Percentiles rank a stretch among this genome's conserved stretches.
These are phyloP conservation scores for Copsychus sechellarum DNA, from an alignment of 2,113 vertebrate species.

Conservation along the genomic window DNA sequence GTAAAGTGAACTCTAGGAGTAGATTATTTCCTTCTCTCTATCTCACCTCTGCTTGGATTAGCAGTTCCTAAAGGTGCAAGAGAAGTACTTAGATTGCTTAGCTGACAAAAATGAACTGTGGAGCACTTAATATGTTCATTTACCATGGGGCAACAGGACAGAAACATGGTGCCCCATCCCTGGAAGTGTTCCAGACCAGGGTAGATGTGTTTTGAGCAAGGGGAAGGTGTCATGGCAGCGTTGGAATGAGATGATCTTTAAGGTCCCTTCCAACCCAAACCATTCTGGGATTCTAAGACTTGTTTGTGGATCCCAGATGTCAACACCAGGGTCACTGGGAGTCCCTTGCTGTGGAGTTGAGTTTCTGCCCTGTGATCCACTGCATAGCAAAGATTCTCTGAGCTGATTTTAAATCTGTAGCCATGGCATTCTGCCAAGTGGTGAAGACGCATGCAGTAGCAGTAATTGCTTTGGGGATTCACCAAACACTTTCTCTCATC, in stretches of 20 bases:
- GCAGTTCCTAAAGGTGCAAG: background rate
- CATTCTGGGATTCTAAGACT: background rate
- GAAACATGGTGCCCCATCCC: background rate
- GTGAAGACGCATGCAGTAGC: background rate
- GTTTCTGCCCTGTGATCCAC: background rate
- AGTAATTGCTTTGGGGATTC: background rate
- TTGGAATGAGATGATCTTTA: background rate
- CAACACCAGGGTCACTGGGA: background rate
- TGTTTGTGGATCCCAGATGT: background rate
- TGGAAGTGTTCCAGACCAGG: background rate
- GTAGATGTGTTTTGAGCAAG: background rate
- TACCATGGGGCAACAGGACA: fast-evolving
- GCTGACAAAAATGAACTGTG: background rate
- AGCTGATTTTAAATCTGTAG: background rate
- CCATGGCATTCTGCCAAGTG: background rate
- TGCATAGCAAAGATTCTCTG: background rate
- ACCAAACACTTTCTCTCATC: background rate
- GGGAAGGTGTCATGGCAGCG: background rate
- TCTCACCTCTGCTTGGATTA: background rate
- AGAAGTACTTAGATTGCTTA: background rate
- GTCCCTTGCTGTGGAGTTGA: background rate
- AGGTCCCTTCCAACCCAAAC: background rate
- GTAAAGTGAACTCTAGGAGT: background rate
- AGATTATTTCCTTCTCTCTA: background rate
- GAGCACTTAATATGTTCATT: background rate